These are phyloP conservation scores for Drosophila saltans DNA, from an alignment of 1,140 invertebrate genomes.

Conservation along the genomic window DNA sequence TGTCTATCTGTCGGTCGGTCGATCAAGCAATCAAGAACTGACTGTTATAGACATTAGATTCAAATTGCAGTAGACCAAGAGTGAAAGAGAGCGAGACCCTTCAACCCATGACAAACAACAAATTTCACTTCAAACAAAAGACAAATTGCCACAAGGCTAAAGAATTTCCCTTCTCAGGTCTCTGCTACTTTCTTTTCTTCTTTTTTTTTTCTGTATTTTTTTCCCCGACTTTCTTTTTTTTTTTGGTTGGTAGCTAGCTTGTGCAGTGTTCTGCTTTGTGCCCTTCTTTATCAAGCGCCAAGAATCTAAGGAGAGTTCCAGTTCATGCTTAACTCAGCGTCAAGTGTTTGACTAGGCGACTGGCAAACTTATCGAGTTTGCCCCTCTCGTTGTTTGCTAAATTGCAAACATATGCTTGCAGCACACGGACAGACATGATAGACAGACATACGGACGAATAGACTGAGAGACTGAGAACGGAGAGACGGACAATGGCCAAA, in stretches of 20 bases:
- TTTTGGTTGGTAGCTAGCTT: not conserved
- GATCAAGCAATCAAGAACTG: constrained; percentile 9
- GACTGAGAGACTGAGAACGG: constrained; percentile 47
- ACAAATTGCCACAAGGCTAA: constrained; percentile 70
- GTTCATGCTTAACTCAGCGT: constrained; percentile 47
- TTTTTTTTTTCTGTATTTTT: constrained; percentile 7
- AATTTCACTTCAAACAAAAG: constrained; percentile 81
- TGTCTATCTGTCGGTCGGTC: not conserved
- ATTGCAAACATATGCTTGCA: constrained; percentile 78
- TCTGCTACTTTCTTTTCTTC: constrained; percentile 3
- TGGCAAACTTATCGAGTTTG: constrained; percentile 70
- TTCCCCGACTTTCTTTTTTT: not conserved
- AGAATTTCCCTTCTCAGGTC: constrained; percentile 38
- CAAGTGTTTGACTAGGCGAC: constrained; percentile 72
- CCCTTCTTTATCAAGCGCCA: constrained; percentile 51
- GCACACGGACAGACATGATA: constrained; percentile 16
- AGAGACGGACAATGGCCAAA: constrained; percentile 67
- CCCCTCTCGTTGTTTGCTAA: constrained; percentile 66
- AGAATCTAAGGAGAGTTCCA: constrained; percentile 62
- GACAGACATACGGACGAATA: constrained; percentile 42
- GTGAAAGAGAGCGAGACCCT: constrained; percentile 27
- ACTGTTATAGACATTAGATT: constrained; percentile 13
- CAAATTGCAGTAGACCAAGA: no score
- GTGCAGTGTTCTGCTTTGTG: not conserved
- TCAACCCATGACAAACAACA: constrained; percentile 68